Evolutionary conservation across 2,888 invertebrate genomes (phyloP), one percentile per base, ranked within the genome.

Genomic region (Aleiodes testaceus): DNA sequence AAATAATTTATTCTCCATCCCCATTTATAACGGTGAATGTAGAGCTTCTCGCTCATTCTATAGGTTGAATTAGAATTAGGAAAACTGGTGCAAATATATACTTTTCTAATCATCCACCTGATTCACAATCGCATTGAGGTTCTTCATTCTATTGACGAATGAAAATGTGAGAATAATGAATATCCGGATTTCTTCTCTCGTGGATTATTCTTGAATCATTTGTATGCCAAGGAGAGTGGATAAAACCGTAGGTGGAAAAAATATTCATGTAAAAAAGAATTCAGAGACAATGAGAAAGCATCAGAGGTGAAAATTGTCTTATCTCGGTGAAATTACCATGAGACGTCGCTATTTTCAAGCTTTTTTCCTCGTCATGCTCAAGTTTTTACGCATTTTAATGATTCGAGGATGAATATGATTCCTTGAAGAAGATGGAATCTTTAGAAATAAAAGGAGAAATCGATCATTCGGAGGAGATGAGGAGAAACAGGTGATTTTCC

Each of bases 11-110:
- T 26, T 5, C 26, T 26, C 26, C 80, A 82, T 84, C 79, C 78
- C 79, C 79, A 81, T 82, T 84, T 81, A 81, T 83, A 81, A 83
- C 80, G 77, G 82, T 80, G 74, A 5, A 74, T 73, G 70, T 72
- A 67, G 50, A 77, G 78, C 81, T 81, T 80, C 81, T 81, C 80
- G 81, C 81, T 81, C 80, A 76, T 77, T 75, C 74, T 74, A 72
- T 75, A 74, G 70, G 72, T 72, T 72, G 74, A 75, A 77, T 77
- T 75, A 75, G 74, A 77, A 75, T 65, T 75, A 72, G 69, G 72
- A 69, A 67, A 42, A 26, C 53, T 53, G 52, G 50, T 55, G 61
- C 50, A 59, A 66, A 44, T 70, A 65, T 69, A 66, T 67, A 69
- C 72, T 20, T 49, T 52, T 26, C 47, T 11, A 55, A 52, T 36